A percentile compares a stretch with the other conserved stretches of the same genome.
Conservation (phyloP, 2,797 vertebrate genomes). For the Crax fasciolata region DNA sequence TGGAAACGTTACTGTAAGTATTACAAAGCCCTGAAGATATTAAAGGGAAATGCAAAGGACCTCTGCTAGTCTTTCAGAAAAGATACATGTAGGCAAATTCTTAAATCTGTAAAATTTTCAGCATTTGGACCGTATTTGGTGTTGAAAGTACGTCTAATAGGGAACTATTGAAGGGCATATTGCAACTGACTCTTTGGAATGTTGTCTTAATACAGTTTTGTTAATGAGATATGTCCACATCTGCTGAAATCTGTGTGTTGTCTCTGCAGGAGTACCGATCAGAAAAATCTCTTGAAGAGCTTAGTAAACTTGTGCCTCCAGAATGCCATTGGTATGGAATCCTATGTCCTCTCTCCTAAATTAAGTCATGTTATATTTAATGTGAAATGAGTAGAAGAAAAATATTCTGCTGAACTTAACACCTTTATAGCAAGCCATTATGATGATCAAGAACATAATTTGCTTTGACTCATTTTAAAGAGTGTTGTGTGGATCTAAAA, state of each 20-base stretch:
- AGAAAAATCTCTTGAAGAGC: conserved; percentile 96
- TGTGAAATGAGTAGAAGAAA: background rate
- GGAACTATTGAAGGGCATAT: background rate
- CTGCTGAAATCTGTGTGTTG: background rate
- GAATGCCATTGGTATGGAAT: conserved; percentile 94
- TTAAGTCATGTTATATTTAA: background rate
- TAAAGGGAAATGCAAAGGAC: background rate
- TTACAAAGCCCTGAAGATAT: background rate
- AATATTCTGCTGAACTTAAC: background rate
- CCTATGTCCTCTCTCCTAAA: background rate
- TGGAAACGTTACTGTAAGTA: background rate
- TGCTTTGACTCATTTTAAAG: background rate
- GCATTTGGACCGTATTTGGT: background rate
- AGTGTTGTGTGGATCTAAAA: background rate
- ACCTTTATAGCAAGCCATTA: background rate
- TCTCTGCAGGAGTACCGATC: conserved; percentile 93
- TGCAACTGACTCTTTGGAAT: background rate
- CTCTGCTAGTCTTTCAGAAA: background rate
- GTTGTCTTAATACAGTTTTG: background rate
- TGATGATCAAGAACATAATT: background rate
- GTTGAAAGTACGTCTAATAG: background rate
- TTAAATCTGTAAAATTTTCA: background rate
- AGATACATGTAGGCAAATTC: background rate
- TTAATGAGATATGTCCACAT: background rate
- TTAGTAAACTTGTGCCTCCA: conserved; percentile 96